Evolutionary conservation across 2,797 vertebrate species (phyloP), one percentile per base, ranked within the genome.

Genomic region (Botia kubotai): DNA sequence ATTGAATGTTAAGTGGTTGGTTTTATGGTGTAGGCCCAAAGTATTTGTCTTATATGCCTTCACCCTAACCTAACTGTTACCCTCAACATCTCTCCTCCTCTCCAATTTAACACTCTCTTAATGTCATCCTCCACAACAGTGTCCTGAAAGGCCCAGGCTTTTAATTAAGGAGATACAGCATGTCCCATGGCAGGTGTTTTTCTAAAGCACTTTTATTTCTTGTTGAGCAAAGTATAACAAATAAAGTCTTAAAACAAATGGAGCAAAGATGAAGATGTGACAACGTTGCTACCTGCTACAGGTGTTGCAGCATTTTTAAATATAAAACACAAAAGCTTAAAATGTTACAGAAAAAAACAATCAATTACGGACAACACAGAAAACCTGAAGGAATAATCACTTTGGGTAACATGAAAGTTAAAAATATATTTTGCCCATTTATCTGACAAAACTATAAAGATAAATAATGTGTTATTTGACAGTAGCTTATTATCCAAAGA

Each of bases 161-260:
- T 72, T 57, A 53, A 39, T 52, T 48, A 36, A 46, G 23, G 33
- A 23, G 52, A 3, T 58, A n/a, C 23, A 69, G 16, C 53, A 69
- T 69, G 21, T 12, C 23, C 19, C 11, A 75, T 52, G 46, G n/a
- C 26, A 69, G 65, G 55, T 48, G 53, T 14, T 69, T 69, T 48
- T 21, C n/a, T 39, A 29, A 66, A 68, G 16, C 4, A 14, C 16
- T 68, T 77, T 69, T 33, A 77, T 71, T 71, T 70, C 7, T 60
- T 62, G 19, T 33, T 4, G 2, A 50, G 23, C 17, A 33, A 23
- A 60, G 12, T 19, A 21, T 33, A 10, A 66, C 21, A 73, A 14
- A 72, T 55, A 16, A 60, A 3, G 16, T 55, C 1, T n/a, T 39
- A 16, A 33, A 26, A 17, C 26, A 69, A 69, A 48, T 8, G 13